Conservation (phyloP, 2,113 vertebrate species). For the Aplodontia rufa region DNA sequence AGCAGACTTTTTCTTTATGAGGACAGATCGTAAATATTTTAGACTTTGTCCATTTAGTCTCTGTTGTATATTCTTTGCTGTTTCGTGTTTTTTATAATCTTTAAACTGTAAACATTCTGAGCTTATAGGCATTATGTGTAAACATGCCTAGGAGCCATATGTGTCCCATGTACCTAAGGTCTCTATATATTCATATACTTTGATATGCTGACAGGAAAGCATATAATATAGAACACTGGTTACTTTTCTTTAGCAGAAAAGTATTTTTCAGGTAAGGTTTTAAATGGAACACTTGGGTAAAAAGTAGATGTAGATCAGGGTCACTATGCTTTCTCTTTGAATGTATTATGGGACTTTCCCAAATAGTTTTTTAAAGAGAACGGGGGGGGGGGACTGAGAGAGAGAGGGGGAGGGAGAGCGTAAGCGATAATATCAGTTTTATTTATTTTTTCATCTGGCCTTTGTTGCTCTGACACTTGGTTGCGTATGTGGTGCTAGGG, state of each 20-base stretch:
- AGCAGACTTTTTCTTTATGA: background rate
- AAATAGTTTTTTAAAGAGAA: too few species aligned
- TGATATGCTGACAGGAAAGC: background rate
- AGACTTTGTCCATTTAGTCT: background rate
- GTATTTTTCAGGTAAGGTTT: background rate
- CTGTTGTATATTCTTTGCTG: background rate
- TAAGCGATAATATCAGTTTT: too few species aligned
- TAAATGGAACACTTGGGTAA: background rate
- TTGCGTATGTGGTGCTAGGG: too few species aligned
- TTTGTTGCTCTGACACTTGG: too few species aligned
- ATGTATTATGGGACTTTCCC: background rate
- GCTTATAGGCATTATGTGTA: background rate
- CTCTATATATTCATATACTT: background rate
- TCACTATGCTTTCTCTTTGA: background rate
- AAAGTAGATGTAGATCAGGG: background rate
- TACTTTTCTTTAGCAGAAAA: background rate
- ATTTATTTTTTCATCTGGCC: too few species aligned
- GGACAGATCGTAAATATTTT: slow-evolving; percentile 28
- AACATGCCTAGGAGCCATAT: background rate
- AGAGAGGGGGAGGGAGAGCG: too few species aligned
- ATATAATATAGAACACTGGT: background rate
- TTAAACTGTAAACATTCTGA: background rate
- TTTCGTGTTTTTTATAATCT: background rate
- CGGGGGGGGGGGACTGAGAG: too few species aligned
- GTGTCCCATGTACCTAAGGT: background rate